A percentile compares a stretch with the other conserved stretches of the same genome.
These are phyloP conservation scores for Cistogaster globosa DNA, from an alignment of 2,888 invertebrate species.

Conservation along the genomic window DNA sequence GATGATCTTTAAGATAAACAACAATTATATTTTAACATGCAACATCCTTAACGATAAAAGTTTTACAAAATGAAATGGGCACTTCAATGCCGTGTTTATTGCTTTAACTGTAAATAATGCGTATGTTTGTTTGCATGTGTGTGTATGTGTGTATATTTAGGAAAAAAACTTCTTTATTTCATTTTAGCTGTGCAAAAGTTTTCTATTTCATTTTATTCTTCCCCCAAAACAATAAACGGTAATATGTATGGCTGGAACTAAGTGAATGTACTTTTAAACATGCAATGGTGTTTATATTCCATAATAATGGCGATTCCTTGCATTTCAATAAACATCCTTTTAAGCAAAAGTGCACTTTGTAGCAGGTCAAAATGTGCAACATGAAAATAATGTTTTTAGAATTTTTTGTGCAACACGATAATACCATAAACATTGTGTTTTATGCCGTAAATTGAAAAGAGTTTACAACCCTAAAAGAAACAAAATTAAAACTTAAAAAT, in stretches of 20 bases:
- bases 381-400: slow-evolving; percentile 68
- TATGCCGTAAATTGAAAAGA: slow-evolving; percentile 49
- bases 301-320: slow-evolving; percentile 60
- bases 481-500: slow-evolving; percentile 32
- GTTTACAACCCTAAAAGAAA: slow-evolving; percentile 21
- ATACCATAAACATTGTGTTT: slow-evolving; percentile 73
- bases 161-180: slow-evolving; percentile 41
- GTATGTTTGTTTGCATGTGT: background rate
- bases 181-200: slow-evolving; percentile 28
- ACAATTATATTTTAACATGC: slow-evolving; percentile 71
- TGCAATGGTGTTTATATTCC: slow-evolving; percentile 58
- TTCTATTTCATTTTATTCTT: slow-evolving; percentile 16
- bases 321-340: slow-evolving; percentile 58
- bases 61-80: slow-evolving; percentile 58
- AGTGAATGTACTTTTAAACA: slow-evolving; percentile 34
- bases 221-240: slow-evolving; percentile 35
- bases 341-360: slow-evolving; percentile 2
- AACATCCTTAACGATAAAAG: slow-evolving; percentile 68
- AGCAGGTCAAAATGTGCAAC: slow-evolving; percentile 43
- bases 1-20: slow-evolving; percentile 69
- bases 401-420: slow-evolving; percentile 74
- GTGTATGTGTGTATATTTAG: background rate
- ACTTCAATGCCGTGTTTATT: slow-evolving; percentile 27
- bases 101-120: background rate
- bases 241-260: slow-evolving; percentile 39